Percentiles rank a stretch among this genome's conserved stretches.
Conservation (phyloP, 2,888 invertebrate species). For the Drosophila borborema region DNA sequence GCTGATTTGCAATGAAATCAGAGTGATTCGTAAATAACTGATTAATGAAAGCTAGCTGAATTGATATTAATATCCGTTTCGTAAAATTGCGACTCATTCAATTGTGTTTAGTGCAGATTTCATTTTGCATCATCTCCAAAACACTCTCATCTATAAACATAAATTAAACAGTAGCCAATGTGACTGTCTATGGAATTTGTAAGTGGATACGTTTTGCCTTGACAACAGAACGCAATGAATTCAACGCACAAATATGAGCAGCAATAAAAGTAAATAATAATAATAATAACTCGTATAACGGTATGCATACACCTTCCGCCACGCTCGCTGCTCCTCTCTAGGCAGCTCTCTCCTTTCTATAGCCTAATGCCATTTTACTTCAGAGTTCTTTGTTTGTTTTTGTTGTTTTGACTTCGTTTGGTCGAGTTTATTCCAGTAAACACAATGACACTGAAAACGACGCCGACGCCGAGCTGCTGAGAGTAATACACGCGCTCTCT, state of each 20-base stretch:
- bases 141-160: neutral
- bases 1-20: conserved; percentile 65
- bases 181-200: conserved; percentile 12
- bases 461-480: conserved; percentile 30
- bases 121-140: conserved; percentile 10
- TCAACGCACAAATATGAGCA: conserved; percentile 32
- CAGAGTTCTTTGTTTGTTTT: conserved; percentile 34
- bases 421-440: conserved; percentile 57
- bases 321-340: conserved; percentile 2
- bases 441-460: conserved; percentile 56
- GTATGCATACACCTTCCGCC: conserved; percentile 39
- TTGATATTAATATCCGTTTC: conserved; percentile 33
- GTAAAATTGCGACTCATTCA: conserved; percentile 13
- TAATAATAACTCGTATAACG: conserved; percentile 66
- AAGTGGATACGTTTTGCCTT: conserved; percentile 37
- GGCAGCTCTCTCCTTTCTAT: neutral
- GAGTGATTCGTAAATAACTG: conserved; percentile 44
- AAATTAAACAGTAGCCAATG: conserved; percentile 6
- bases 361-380: conserved; percentile 46
- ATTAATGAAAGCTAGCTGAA: neutral
- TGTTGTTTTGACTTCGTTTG: conserved; percentile 40
- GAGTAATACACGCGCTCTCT: conserved; percentile 17
- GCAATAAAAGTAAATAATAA: conserved; percentile 64
- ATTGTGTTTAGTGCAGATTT: conserved; percentile 42
- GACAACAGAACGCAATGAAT: conserved; percentile 11